Evolutionary conservation across 2,797 vertebrate genomes (phyloP).

Genomic region (Taenioides sp.): DNA sequence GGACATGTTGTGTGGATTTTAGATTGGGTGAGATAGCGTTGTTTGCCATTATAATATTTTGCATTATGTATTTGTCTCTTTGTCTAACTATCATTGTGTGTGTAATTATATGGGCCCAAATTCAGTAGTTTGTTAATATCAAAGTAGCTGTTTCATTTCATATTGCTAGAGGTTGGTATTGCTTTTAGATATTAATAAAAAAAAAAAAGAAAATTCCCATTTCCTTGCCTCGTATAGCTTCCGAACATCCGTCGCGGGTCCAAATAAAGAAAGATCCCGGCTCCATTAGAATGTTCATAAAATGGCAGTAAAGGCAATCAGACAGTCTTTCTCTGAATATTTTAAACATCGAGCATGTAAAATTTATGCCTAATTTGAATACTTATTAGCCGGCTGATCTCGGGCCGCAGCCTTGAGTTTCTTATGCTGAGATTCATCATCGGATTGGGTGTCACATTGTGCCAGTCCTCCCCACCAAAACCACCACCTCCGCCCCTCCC

Average conservation of each 20-base stretch:
- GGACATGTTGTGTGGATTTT: constrained; percentile 56
- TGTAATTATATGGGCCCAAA: constrained; percentile 33
- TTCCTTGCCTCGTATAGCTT: constrained; percentile 62
- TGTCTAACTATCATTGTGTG: constrained; percentile 23
- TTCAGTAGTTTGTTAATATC: constrained; percentile 45
- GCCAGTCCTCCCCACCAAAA: constrained; percentile 49
- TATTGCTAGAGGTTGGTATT: constrained; percentile 39
- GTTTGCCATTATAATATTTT: constrained; percentile 5
- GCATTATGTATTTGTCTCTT: background rate
- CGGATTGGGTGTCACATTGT: constrained; percentile 80
- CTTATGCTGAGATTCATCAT: constrained; percentile 90
- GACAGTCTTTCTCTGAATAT: constrained; percentile 97
- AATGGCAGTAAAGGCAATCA: constrained; percentile 93
- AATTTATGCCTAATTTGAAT: constrained; percentile 99
- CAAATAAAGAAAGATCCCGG: constrained; percentile 69
- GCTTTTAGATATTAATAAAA: constrained; percentile 67
- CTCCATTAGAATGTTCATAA: constrained; percentile 92
- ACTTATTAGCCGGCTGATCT: constrained; percentile 97
- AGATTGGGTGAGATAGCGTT: constrained; percentile 46
- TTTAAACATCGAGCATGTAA: constrained; percentile 98
- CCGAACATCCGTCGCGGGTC: constrained; percentile 52
- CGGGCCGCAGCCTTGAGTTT: constrained; percentile 91
- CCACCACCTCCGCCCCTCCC: constrained; percentile 18
- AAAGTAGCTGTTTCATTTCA: constrained; percentile 46
- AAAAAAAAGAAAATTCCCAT: constrained; percentile 37